phyloP scores from a whole-genome alignment of 2,113 vertebrate genomes.

The Periophthalmodon schlosseri region DNA sequence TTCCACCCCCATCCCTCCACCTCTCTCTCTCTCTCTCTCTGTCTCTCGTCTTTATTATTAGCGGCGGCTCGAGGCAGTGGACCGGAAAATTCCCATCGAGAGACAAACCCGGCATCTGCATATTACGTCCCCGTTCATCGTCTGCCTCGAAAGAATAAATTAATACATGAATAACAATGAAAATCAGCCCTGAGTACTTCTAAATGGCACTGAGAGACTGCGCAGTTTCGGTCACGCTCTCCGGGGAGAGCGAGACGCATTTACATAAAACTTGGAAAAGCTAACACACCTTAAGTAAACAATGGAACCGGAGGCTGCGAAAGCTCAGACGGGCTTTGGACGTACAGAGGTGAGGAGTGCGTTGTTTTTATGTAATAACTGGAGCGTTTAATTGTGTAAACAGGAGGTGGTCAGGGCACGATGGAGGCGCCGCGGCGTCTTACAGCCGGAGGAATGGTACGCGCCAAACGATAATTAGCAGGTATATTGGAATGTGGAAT shows the following conservation, averaged over 20 bases:
- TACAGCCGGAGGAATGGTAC: too few relatives aligned
- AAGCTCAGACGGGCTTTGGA: neutral
- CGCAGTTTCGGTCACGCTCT: slow-evolving; percentile 25
- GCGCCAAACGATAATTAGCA: too few relatives aligned
- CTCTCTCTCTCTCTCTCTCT: slow-evolving; percentile 14
- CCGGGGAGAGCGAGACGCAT: slow-evolving; percentile 10
- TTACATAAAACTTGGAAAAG: slow-evolving; percentile 40
- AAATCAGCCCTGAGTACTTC: slow-evolving; percentile 62
- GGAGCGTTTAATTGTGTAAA: neutral
- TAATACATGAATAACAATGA: slow-evolving; percentile 80
- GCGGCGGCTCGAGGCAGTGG: slow-evolving; percentile 71
- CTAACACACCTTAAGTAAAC: neutral
- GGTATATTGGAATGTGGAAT: too few relatives aligned
- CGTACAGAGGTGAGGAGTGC: neutral
- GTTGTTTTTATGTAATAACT: neutral
- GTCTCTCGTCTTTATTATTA: slow-evolving; percentile 75
- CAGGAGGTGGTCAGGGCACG: neutral
- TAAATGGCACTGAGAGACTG: slow-evolving; percentile 53
- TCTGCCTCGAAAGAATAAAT: slow-evolving; percentile 75
- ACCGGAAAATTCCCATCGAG: slow-evolving; percentile 74
- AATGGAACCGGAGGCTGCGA: neutral
- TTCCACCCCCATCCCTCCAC: neutral
- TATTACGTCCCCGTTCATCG: slow-evolving; percentile 71
- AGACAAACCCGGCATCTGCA: slow-evolving; percentile 76
- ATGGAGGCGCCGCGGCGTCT: too few relatives aligned